Evolutionary conservation across 2,888 invertebrate genomes (phyloP).

Genomic region (Eutolmus rufibarbis): DNA sequence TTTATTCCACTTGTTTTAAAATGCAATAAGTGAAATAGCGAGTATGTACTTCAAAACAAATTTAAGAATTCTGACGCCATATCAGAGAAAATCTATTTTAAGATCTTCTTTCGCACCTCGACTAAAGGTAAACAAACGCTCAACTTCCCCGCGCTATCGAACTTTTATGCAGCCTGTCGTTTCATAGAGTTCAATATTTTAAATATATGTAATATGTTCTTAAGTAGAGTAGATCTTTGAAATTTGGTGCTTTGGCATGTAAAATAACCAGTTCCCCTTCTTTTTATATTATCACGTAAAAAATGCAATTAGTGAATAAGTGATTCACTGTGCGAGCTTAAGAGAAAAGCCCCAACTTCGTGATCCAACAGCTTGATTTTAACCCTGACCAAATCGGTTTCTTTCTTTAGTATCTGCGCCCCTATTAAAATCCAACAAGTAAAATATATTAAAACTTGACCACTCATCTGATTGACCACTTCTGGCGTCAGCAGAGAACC

Average conservation of each 20-base stretch:
- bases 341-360: background rate
- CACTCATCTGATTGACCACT: background rate
- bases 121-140: background rate
- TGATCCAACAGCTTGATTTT: background rate
- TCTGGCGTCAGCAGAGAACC: background rate
- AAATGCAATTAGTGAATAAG: background rate
- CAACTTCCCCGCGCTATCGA: background rate
- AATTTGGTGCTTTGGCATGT: background rate
- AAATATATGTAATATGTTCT: background rate
- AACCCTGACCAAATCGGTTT: background rate
- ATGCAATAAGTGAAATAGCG: too few relatives aligned
- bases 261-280: background rate
- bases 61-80: background rate
- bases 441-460: slow-evolving; percentile 8
- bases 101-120: background rate
- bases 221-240: background rate
- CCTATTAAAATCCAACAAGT: background rate
- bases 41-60: background rate
- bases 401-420: background rate
- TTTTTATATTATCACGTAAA: background rate
- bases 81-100: background rate
- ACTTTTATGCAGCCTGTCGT: background rate
- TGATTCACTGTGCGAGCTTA: background rate
- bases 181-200: background rate
- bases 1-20: too few relatives aligned